These are phyloP conservation scores for Psix sp. DNA, from an alignment of 1,140 invertebrate genomes.

Conservation along the genomic window DNA sequence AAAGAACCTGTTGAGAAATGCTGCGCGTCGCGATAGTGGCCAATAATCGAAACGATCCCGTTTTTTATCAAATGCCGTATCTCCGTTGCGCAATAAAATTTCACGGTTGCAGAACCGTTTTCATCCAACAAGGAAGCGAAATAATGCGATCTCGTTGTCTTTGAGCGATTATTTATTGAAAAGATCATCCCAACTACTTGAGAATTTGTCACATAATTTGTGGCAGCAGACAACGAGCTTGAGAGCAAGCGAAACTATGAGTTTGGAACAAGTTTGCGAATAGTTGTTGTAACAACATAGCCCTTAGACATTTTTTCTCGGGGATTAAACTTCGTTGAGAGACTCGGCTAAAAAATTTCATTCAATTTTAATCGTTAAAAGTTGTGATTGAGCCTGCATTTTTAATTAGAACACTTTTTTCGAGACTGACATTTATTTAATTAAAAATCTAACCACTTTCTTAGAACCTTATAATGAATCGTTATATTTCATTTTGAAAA, in stretches of 20 bases:
- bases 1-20: conserved; percentile 52
- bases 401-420: conserved; percentile 40
- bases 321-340: conserved; percentile 27
- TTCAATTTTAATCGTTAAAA: conserved; percentile 23
- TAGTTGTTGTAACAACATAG: conserved; percentile 49
- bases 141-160: conserved; percentile 3
- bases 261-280: conserved; percentile 36
- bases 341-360: conserved; percentile 23
- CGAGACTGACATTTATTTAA: too few species aligned
- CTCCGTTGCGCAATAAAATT: conserved; percentile 1
- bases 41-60: conserved; percentile 36
- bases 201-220: conserved; percentile 52
- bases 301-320: conserved; percentile 20
- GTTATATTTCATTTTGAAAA: too few species aligned
- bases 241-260: too few species aligned
- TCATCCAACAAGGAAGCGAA: not conserved
- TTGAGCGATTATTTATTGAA: conserved; percentile 46
- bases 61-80: conserved; percentile 13
- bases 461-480: too few species aligned
- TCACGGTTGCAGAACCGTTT: not conserved
- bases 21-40: conserved; percentile 13
- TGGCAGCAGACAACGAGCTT: conserved; percentile 20
- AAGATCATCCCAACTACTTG: conserved; percentile 51
- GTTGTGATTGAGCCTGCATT: conserved; percentile 32
- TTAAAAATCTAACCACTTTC: too few species aligned